Evolutionary conservation across 2,888 invertebrate genomes (phyloP).

Genomic region (Orthonevra nobilis): DNA sequence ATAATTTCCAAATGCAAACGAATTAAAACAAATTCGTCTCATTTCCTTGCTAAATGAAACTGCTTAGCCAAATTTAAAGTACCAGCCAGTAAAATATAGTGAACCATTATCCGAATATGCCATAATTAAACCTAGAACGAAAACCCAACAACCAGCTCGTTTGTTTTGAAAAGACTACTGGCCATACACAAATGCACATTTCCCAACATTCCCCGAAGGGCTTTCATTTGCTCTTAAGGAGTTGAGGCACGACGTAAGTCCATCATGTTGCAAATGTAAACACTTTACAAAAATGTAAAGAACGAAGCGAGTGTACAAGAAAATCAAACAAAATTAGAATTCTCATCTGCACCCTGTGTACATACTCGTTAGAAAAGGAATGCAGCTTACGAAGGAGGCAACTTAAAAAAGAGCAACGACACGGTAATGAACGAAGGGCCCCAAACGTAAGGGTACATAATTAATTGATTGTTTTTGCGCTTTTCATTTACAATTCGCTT

Average conservation of each 20-base stretch:
- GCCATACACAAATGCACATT: conserved; percentile 41
- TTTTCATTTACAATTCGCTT: conserved; percentile 37
- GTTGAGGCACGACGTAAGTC: conserved; percentile 10
- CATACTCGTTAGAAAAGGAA: conserved; percentile 43
- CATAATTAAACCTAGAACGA: no score
- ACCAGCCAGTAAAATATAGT: no score
- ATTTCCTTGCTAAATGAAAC: no score
- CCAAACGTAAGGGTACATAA: conserved; percentile 49
- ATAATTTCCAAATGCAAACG: no score
- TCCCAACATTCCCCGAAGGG: conserved; percentile 36
- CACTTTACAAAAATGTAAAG: conserved; percentile 17
- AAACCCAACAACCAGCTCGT: not conserved
- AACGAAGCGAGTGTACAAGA: conserved; percentile 23
- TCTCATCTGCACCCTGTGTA: conserved; percentile 49
- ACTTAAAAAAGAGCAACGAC: conserved; percentile 35
- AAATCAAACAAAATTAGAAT: conserved; percentile 62
- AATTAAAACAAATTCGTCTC: no score
- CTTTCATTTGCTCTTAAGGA: conserved; percentile 30
- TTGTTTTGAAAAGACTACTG: conserved; percentile 12
- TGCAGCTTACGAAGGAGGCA: conserved; percentile 43
- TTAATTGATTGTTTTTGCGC: conserved; percentile 64
- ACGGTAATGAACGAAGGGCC: conserved; percentile 21
- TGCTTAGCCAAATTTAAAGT: no score
- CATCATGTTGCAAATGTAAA: conserved; percentile 39
- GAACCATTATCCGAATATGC: no score